phyloP scores from a whole-genome alignment of 1,140 invertebrate species.

The Neodiprion pinetum region DNA sequence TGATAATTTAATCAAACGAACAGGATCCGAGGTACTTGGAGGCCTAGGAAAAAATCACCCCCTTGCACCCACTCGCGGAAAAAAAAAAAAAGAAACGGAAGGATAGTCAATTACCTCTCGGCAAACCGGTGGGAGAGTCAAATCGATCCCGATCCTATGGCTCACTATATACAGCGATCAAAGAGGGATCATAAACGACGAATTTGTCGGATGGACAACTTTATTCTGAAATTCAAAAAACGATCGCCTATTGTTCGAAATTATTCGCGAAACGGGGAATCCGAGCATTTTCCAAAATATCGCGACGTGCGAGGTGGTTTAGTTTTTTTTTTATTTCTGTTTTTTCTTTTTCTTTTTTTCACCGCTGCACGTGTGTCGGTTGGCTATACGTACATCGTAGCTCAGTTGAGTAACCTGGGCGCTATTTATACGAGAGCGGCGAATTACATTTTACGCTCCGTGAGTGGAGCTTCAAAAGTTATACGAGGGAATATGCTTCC shows the following conservation, averaged over 20 bases:
- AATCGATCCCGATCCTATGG: too few relatives aligned
- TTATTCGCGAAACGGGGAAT: too few relatives aligned
- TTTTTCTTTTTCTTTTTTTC: not conserved
- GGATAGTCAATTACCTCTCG: not conserved
- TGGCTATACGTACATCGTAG: not conserved
- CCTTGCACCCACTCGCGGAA: not conserved
- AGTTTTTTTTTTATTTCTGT: not conserved
- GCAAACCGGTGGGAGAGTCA: not conserved
- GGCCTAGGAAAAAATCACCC: not conserved
- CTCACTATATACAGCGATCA: too few relatives aligned
- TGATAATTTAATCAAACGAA: slow-evolving; percentile 8
- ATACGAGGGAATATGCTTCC: not conserved
- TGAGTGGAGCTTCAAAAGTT: slow-evolving; percentile 2
- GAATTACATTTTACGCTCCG: slow-evolving; percentile 3
- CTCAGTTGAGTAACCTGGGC: not conserved
- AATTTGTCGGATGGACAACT: too few relatives aligned
- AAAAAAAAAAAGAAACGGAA: not conserved
- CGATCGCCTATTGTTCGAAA: too few relatives aligned
- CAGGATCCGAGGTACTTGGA: not conserved
- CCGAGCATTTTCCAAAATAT: too few relatives aligned
- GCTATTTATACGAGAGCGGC: not conserved
- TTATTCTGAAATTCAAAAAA: too few relatives aligned
- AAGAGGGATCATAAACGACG: too few relatives aligned
- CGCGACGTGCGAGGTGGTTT: not conserved
- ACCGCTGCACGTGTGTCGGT: not conserved